Evolutionary conservation across 2,888 invertebrate genomes (phyloP).

Genomic region (Cephus runcator): DNA sequence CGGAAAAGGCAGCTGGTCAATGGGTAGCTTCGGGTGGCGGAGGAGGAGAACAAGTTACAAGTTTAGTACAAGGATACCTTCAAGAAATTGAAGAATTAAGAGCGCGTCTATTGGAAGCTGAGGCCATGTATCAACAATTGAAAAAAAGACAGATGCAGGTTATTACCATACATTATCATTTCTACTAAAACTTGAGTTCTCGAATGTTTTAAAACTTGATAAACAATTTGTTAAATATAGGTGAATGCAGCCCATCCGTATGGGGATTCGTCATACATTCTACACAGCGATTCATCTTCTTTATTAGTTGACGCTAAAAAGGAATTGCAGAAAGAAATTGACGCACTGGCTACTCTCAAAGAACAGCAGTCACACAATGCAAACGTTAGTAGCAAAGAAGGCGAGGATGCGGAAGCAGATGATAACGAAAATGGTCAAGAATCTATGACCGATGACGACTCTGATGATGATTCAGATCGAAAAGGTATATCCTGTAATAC

Average conservation of each 20-base stretch:
- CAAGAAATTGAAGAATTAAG: slow-evolving; percentile 91
- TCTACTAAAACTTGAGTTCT: neutral
- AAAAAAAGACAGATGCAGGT: slow-evolving; percentile 65
- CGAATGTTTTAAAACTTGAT: neutral
- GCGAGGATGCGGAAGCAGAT: slow-evolving; percentile 67
- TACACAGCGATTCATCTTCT: slow-evolving; percentile 71
- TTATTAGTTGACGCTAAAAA: slow-evolving; percentile 83
- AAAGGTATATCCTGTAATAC: slow-evolving; percentile 68
- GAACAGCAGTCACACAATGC: slow-evolving; percentile 49
- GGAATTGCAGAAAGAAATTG: slow-evolving; percentile 78
- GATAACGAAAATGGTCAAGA: slow-evolving; percentile 72
- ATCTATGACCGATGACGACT: slow-evolving; percentile 70
- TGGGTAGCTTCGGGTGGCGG: slow-evolving; percentile 70
- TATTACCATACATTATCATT: neutral
- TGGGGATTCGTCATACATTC: slow-evolving; percentile 68
- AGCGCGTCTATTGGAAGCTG: slow-evolving; percentile 89
- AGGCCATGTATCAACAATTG: slow-evolving; percentile 80
- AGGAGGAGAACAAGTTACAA: slow-evolving; percentile 70
- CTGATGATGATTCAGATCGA: slow-evolving; percentile 70
- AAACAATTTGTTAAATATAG: slow-evolving; percentile 26
- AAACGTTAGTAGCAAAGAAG: slow-evolving; percentile 65
- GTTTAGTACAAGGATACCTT: slow-evolving; percentile 84
- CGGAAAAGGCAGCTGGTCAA: slow-evolving; percentile 78
- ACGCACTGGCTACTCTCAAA: slow-evolving; percentile 65
- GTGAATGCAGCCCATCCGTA: slow-evolving; percentile 55